Evolutionary conservation across 2,888 invertebrate species (phyloP).

Genomic region (Scaptomyza polygonia): DNA sequence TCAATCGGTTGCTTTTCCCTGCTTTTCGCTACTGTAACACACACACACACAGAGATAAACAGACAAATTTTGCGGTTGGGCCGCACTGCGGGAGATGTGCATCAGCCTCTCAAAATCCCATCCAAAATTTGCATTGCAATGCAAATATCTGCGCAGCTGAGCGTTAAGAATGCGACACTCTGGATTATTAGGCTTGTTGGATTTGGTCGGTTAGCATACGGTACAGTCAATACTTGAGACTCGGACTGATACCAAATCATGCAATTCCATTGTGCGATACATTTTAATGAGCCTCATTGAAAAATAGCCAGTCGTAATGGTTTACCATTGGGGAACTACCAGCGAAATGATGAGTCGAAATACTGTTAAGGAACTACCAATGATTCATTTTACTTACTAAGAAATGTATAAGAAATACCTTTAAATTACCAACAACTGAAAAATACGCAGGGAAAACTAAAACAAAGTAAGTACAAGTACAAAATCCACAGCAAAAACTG

Average conservation of each 20-base stretch:
- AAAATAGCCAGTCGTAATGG: too few relatives aligned
- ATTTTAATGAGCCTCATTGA: conserved; percentile 11
- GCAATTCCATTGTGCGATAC: conserved; percentile 1
- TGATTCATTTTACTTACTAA: not conserved
- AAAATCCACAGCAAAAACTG: too few relatives aligned
- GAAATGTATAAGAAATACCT: too few relatives aligned
- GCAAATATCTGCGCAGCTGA: conserved; percentile 55
- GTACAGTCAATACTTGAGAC: not conserved
- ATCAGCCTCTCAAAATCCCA: conserved; percentile 33
- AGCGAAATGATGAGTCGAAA: not conserved
- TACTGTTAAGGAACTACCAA: not conserved
- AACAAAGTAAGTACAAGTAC: too few relatives aligned
- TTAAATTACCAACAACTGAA: too few relatives aligned
- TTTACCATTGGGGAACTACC: not conserved
- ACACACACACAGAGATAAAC: not conserved
- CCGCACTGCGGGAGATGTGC: conserved; percentile 56
- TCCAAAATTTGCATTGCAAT: conserved; percentile 55
- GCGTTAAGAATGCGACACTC: conserved; percentile 48
- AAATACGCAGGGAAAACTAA: too few relatives aligned
- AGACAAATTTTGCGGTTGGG: conserved; percentile 48
- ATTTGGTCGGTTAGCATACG: not conserved
- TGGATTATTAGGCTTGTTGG: conserved; percentile 22
- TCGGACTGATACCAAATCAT: conserved; percentile 30
- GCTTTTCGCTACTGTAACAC: not conserved
- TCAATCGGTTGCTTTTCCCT: conserved; percentile 10